Base-by-base conservation (phyloP, 2,797 vertebrate genomes). In the Geotrypetes seraphini region DNA sequence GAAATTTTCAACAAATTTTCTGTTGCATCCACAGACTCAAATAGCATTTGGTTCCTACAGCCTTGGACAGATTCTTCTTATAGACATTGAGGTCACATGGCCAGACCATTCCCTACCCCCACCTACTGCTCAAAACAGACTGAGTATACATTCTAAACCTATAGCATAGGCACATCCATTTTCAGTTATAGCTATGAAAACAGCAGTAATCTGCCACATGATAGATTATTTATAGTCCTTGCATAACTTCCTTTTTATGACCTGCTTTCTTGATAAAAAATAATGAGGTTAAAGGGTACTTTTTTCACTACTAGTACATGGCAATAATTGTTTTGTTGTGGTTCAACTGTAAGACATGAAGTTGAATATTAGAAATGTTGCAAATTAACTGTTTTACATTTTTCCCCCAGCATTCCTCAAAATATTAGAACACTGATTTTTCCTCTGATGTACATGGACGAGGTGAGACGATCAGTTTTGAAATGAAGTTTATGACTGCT, bases 401-500 rank as follows among this genome's bases (percentile, higher is more conserved):
- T 19, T 47, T 42, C 36, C n/a, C n/a, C n/a, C 50, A 84, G 80
- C 11, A 71, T 90, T 79, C 96, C 90, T 0, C 83, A 81, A 50
- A 72, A 84, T 4, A 75, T 97, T 50, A 73, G 43, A 56, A 87
- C 82, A 0, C 53, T 96, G 43, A 33, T 91, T 39, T 85, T 92
- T 26, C 96, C 96, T 23, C 86, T 97, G 64, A 73, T 91, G 79
- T 81, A 90, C 52, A 37, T 99, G 37, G 99, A 93, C 24, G 96
- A 99, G 91, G 94, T 95, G 82, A 78, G 45, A 34, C 8, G 4
- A 16, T 6, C 22, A 22, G n/a, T 0, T 3, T 18, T 17, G 25
- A 7, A 1, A 2, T 18, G 8, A 12, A 29, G 4, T 6, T 1
- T 6, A 5, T 28, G 19, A 23, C 12, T 28, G 15, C 20, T 27